A percentile compares a stretch with the other conserved stretches of the same genome.
These are phyloP conservation scores for Panthera tigris DNA, from an alignment of 2,113 vertebrate species.

Conservation along the genomic window DNA sequence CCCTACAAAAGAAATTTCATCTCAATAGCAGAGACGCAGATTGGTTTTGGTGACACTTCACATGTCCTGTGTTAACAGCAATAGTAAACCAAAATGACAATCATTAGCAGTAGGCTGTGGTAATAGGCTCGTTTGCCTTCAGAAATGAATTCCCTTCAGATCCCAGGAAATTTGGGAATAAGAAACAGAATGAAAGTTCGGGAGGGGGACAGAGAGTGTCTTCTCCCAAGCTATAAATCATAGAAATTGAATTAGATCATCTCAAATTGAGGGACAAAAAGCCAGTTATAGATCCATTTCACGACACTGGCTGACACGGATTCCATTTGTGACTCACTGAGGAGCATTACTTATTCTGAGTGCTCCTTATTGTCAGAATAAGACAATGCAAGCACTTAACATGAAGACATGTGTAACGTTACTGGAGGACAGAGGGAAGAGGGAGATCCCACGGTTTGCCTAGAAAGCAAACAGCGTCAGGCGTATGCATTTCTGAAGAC, in stretches of 20 bases:
- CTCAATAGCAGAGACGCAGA: conserved; percentile 59
- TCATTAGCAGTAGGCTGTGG: background rate
- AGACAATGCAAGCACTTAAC: conserved; percentile 81
- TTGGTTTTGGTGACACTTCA: conserved; percentile 25
- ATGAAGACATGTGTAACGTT: conserved; percentile 76
- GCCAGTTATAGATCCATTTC: conserved; percentile 85
- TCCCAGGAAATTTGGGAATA: conserved; percentile 46
- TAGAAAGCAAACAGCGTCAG: conserved; percentile 53
- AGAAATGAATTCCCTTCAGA: conserved; percentile 62
- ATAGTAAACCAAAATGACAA: conserved; percentile 32
- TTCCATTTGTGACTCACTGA: conserved; percentile 84
- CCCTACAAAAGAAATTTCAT: conserved; percentile 67
- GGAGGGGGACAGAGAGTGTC: conserved; percentile 55
- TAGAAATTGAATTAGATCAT: conserved; percentile 86
- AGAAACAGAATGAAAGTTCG: conserved; percentile 39
- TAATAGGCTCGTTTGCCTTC: conserved; percentile 1
- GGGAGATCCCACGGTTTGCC: conserved; percentile 58
- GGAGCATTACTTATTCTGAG: conserved; percentile 84
- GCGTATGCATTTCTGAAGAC: conserved; percentile 34
- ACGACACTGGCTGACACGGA: conserved; percentile 74
- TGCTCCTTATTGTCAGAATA: conserved; percentile 48
- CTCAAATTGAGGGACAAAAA: conserved; percentile 86
- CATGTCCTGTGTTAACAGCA: conserved; percentile 40
- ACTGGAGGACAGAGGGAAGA: conserved; percentile 62
- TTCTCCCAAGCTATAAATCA: conserved; percentile 82